Percentiles rank a stretch among this genome's conserved stretches.
These are phyloP conservation scores for Scaptomyza montana DNA, from an alignment of 1,140 invertebrate genomes.

Conservation along the genomic window DNA sequence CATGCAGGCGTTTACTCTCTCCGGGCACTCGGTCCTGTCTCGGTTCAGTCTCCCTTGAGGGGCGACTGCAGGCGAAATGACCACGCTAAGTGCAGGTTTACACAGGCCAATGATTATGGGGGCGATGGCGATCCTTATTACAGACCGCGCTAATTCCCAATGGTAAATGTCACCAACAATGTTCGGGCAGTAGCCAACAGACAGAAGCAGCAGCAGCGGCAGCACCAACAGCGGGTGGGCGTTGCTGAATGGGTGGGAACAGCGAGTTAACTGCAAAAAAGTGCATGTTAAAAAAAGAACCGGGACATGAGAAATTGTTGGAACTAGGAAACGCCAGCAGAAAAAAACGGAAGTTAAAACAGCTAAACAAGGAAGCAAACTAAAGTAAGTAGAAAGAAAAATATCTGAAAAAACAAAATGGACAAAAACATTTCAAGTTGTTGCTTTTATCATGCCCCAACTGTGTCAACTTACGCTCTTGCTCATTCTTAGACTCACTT, in stretches of 20 bases:
- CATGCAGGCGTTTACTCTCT: conserved; percentile 25
- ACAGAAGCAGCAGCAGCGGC: too few species aligned
- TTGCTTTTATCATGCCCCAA: conserved; percentile 26
- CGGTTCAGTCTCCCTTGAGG: conserved; percentile 1
- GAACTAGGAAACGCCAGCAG: conserved; percentile 43
- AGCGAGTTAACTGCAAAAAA: conserved; percentile 48
- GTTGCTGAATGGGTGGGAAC: neutral
- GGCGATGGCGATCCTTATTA: conserved; percentile 76
- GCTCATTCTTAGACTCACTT: neutral
- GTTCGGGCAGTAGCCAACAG: conserved; percentile 12
- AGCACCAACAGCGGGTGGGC: conserved; percentile 11
- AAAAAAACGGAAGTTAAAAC: conserved; percentile 68
- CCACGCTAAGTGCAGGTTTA: conserved; percentile 80
- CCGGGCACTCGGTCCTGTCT: neutral
- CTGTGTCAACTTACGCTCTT: conserved; percentile 23
- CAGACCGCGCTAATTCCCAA: conserved; percentile 78
- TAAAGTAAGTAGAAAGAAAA: conserved; percentile 68
- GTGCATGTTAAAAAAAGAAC: conserved; percentile 48
- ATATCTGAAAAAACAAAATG: conserved; percentile 18
- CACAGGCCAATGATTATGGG: conserved; percentile 80
- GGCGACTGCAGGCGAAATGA: conserved; percentile 54
- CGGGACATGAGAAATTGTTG: conserved; percentile 15
- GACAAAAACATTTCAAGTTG: conserved; percentile 5
- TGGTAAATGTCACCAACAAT: conserved; percentile 72
- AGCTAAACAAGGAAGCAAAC: conserved; percentile 72